A percentile compares a stretch with the other conserved stretches of the same genome.
These are phyloP conservation scores for Lemur catta DNA, from an alignment of 2,797 vertebrate genomes.

Conservation along the genomic window DNA sequence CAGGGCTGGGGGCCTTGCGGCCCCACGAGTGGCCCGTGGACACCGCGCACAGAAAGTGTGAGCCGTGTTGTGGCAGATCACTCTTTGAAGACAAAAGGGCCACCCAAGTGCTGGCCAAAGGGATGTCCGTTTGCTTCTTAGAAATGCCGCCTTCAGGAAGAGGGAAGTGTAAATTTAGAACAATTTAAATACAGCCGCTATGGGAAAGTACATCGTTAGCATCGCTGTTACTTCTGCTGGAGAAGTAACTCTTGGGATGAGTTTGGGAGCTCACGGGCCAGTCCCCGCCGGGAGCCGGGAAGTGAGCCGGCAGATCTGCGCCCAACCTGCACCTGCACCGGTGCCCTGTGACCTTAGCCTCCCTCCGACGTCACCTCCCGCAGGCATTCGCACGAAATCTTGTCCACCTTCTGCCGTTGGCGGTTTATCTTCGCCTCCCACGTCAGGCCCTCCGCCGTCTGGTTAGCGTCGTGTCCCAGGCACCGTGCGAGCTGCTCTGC, in stretches of 20 bases:
- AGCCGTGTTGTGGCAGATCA: background rate
- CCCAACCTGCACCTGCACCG: too few relatives aligned
- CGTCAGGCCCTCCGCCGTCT: rapidly evolving
- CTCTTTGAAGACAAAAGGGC: background rate
- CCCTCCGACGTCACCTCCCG: too few relatives aligned
- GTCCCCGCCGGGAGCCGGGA: too few relatives aligned
- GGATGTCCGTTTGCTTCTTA: background rate
- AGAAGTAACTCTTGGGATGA: background rate
- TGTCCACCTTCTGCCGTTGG: too few relatives aligned
- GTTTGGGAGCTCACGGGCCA: background rate
- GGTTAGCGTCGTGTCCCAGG: too few relatives aligned
- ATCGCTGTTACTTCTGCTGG: background rate
- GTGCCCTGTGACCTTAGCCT: too few relatives aligned
- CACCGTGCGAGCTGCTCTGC: background rate
- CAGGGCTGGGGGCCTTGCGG: too few relatives aligned
- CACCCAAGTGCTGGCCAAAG: too few relatives aligned
- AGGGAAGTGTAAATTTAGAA: background rate
- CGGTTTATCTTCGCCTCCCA: background rate
- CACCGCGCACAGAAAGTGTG: too few relatives aligned
- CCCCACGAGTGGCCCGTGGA: too few relatives aligned
- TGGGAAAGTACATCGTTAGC: background rate
- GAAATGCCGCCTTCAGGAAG: background rate
- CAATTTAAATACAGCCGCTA: background rate
- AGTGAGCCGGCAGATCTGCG: background rate
- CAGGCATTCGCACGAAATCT: background rate